A percentile compares a stretch with the other conserved stretches of the same genome.
Evolutionary conservation across 2,888 invertebrate species (phyloP).

Genomic region (Mythimna ferrago): DNA sequence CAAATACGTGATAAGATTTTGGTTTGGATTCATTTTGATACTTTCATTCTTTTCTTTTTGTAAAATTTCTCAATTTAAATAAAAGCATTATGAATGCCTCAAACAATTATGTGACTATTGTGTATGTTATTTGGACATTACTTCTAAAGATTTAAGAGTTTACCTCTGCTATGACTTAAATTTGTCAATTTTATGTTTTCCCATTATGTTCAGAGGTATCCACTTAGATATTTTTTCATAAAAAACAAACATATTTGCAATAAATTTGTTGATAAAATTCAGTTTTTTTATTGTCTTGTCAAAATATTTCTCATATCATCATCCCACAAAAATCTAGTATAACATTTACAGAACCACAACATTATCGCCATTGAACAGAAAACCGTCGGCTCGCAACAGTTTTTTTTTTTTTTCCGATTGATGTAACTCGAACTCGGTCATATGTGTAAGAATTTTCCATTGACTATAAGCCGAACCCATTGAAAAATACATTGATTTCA

Average conservation of each 20-base stretch:
- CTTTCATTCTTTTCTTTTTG: conserved; percentile 60
- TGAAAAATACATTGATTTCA: too few relatives aligned
- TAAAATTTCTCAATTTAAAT: conserved; percentile 63
- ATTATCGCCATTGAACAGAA: too few relatives aligned
- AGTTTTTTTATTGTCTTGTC: background rate
- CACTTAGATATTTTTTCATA: conserved; percentile 78
- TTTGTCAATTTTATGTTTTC: conserved; percentile 60
- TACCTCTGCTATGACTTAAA: conserved; percentile 69
- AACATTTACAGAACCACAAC: too few relatives aligned
- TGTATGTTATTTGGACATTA: conserved; percentile 71
- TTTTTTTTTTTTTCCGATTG: too few relatives aligned
- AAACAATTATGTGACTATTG: conserved; percentile 72
- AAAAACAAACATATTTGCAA: conserved; percentile 78
- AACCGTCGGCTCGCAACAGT: too few relatives aligned
- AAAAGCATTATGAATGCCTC: conserved; percentile 84
- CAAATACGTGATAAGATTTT: conserved; percentile 53
- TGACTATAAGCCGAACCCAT: too few relatives aligned
- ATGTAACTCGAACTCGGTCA: too few relatives aligned
- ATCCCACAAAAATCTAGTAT: too few relatives aligned
- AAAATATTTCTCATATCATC: background rate
- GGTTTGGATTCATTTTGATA: conserved; percentile 81
- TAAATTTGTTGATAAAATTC: conserved; percentile 83
- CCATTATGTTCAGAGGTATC: conserved; percentile 71
- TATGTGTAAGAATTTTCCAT: too few relatives aligned
- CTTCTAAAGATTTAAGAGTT: conserved; percentile 77